These are phyloP conservation scores for Drosophila nigrodunni DNA, from an alignment of 1,140 invertebrate genomes.

Conservation along the genomic window DNA sequence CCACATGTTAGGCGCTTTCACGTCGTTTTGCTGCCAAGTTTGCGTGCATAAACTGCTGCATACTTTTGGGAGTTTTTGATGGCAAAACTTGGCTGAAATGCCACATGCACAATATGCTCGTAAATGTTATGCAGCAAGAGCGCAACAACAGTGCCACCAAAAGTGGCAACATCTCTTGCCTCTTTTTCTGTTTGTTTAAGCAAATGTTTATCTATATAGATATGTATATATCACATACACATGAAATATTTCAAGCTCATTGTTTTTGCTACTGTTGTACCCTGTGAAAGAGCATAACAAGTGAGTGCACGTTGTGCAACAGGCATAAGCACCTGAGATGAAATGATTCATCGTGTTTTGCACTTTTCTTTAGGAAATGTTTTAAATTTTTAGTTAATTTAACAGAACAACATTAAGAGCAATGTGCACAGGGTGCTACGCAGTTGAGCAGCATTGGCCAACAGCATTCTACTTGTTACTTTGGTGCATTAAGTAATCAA, in stretches of 20 bases:
- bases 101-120: constrained; percentile 51
- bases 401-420: no score
- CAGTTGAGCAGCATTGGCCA: no score
- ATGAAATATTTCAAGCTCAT: neutral
- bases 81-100: constrained; percentile 63
- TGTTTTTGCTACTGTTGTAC: neutral
- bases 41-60: constrained; percentile 75
- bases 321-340: no score
- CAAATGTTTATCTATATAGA: constrained; percentile 16
- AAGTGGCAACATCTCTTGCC: constrained; percentile 43
- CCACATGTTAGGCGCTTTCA: constrained; percentile 17
- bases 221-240: neutral
- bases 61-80: constrained; percentile 74
- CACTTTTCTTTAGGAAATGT: no score
- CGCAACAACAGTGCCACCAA: constrained; percentile 15
- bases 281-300: no score
- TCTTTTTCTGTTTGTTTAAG: constrained; percentile 9
- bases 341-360: no score
- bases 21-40: constrained; percentile 52
- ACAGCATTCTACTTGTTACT: neutral
- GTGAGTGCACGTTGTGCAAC: no score
- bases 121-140: constrained; percentile 42
- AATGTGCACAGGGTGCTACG: no score
- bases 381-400: no score
- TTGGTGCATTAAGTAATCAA: constrained; percentile 27